Percentiles rank a stretch among this genome's conserved stretches.
These are phyloP conservation scores for Baronia brevicornis DNA, from an alignment of 2,888 invertebrate species.

Conservation along the genomic window DNA sequence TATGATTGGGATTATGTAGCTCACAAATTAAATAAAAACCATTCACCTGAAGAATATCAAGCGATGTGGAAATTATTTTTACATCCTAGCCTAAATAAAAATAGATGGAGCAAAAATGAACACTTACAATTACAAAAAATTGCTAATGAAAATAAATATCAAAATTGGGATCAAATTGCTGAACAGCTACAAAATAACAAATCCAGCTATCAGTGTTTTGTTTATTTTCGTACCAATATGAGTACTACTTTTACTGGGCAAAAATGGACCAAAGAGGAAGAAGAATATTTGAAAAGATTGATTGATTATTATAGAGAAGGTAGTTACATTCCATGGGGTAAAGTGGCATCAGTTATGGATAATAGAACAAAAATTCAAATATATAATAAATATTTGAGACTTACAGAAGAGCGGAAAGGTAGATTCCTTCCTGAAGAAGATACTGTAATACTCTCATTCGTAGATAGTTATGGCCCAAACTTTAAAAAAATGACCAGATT, in stretches of 20 bases:
- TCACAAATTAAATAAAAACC: constrained; percentile 64
- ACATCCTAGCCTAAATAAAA: constrained; percentile 79
- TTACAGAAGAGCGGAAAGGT: constrained; percentile 69
- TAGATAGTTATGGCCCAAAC: constrained; percentile 76
- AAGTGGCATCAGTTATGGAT: constrained; percentile 78
- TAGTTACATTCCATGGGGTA: constrained; percentile 83
- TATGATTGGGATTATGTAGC: constrained; percentile 78
- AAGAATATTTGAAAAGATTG: constrained; percentile 76
- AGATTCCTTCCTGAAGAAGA: constrained; percentile 81
- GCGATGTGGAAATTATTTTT: constrained; percentile 83
- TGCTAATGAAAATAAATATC: constrained; percentile 46
- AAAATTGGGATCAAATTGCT: constrained; percentile 82
- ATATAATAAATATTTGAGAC: constrained; percentile 72
- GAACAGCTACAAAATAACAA: constrained; percentile 70
- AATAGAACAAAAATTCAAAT: constrained; percentile 79
- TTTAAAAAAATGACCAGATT: constrained; percentile 75
- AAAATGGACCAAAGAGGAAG: constrained; percentile 82
- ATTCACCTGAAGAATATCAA: constrained; percentile 78
- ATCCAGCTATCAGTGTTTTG: constrained; percentile 81
- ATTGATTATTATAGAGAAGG: constrained; percentile 79
- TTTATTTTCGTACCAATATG: constrained; percentile 77
- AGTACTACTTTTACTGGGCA: constrained; percentile 34
- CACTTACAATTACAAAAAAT: constrained; percentile 38
- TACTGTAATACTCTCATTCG: constrained; percentile 76
- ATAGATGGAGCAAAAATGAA: constrained; percentile 43